phyloP scores from a whole-genome alignment of 1,140 invertebrate species.

The Drosophila gunungcola region DNA sequence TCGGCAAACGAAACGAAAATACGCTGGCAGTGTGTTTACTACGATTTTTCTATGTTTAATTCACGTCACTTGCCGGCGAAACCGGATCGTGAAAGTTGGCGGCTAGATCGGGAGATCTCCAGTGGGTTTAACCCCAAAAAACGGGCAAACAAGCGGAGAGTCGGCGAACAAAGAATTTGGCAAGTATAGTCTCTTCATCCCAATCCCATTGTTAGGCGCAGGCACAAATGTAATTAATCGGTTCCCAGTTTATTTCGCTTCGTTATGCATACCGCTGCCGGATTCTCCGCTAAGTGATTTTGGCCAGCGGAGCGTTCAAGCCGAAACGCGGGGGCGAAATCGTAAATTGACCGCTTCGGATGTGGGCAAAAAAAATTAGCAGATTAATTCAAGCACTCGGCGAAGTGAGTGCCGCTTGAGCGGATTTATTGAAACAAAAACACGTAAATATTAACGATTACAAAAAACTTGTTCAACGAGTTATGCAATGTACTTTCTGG shows the following conservation, averaged over 20 bases:
- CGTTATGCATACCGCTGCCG: slow-evolving; percentile 33
- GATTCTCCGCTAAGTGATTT: slow-evolving; percentile 66
- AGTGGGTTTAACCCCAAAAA: slow-evolving; percentile 68
- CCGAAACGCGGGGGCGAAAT: slow-evolving; percentile 39
- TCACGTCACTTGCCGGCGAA: slow-evolving; percentile 65
- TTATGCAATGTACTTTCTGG: background rate
- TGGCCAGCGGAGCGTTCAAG: slow-evolving; percentile 46
- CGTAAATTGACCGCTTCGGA: slow-evolving; percentile 24
- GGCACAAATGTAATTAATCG: slow-evolving; percentile 58
- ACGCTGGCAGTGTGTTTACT: slow-evolving; percentile 24
- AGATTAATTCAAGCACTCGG: slow-evolving; percentile 28
- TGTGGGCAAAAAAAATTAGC: slow-evolving; percentile 57
- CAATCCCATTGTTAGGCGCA: slow-evolving; percentile 39
- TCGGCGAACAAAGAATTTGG: slow-evolving; percentile 56
- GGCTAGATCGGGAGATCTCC: slow-evolving; percentile 19
- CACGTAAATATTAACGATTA: slow-evolving; percentile 4
- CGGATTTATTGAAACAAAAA: slow-evolving; percentile 12
- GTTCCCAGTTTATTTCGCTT: slow-evolving; percentile 66
- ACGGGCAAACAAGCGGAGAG: slow-evolving; percentile 14
- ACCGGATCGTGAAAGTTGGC: slow-evolving; percentile 77
- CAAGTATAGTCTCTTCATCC: slow-evolving; percentile 50
- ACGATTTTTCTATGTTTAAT: slow-evolving; percentile 54
- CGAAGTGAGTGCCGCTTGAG: background rate
- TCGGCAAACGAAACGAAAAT: slow-evolving; percentile 27
- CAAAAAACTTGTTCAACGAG: background rate